phyloP scores from a whole-genome alignment of 2,113 vertebrate species.

The Gymnobelideus leadbeateri region DNA sequence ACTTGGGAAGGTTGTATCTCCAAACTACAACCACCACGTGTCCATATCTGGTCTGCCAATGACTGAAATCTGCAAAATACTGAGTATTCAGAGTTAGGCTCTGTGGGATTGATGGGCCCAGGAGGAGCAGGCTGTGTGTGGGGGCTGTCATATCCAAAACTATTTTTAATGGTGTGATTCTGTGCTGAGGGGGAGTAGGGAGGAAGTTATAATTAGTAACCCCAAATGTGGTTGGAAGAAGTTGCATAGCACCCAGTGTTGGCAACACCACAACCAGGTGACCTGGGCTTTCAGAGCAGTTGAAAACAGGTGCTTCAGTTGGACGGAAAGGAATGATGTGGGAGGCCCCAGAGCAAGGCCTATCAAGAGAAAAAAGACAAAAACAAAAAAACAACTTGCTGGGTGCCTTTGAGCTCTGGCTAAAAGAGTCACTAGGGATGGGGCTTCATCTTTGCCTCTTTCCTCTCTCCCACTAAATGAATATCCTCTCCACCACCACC shows the following conservation, averaged over 20 bases:
- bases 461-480: background rate
- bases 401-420: background rate
- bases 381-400: background rate
- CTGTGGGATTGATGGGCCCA: conserved; percentile 49
- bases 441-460: background rate
- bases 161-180: conserved; percentile 70
- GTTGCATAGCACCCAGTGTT: conserved; percentile 46
- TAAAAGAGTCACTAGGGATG: background rate
- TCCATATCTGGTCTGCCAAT: conserved; percentile 45
- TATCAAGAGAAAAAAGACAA: background rate
- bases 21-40: background rate
- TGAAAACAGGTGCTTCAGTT: rapidly evolving
- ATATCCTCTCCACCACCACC: too few species aligned
- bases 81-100: conserved; percentile 46
- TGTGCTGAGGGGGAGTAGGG: background rate
- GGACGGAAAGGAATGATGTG: background rate
- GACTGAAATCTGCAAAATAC: conserved; percentile 39
- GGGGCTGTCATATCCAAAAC: conserved; percentile 37
- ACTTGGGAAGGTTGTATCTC: background rate
- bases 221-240: conserved; percentile 50
- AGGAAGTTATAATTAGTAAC: conserved; percentile 64
- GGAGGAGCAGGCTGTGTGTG: conserved; percentile 38
- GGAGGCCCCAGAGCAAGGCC: background rate
- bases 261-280: conserved; percentile 19
- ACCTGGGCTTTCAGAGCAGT: conserved; percentile 7